Evolutionary conservation across 2,113 vertebrate species (phyloP), one percentile per base, ranked within the genome.

Genomic region (Bujurquina vittata): DNA sequence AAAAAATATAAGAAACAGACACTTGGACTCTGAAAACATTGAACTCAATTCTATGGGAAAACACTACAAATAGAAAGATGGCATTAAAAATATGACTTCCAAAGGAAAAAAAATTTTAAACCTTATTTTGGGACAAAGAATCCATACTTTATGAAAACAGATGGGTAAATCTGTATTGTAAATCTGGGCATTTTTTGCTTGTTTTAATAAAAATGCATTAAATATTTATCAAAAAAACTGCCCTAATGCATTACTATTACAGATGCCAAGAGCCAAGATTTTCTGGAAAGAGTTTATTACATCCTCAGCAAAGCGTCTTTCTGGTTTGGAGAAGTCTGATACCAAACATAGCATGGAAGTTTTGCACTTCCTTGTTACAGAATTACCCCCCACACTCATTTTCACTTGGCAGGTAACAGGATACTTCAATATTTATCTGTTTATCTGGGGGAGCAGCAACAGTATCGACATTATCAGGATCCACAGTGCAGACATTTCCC

Each of bases 391-490:
- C 46, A 33, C 18, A 35, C 15, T 78, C 18, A 57, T 14, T 75
- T 40, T 5, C 59, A 35, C n/a, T 61, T 4, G 8, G 1, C 17
- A 54, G 20, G 82, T 88, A 87, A 87, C 2, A 31, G 58, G 84
- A 90, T 74, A 84, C 86, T 46, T 20, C 12, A 31, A 14, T 61
- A 67, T 90, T 37, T 40, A 43, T 65, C 14, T 79, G 56, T 18
- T 58, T 75, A 77, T 57, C 61, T 77, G 61, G 72, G 77, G 79
- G 26, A 79, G 69, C 80, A 72, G 69, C 78, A 76, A 88, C 22
- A 87, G 77, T 80, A 72, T 74, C 86, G 77, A 63, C 83, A 77
- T 90, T 78, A 85, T 83, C 62, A 49, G 67, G 81, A 86, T 87
- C 75, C 77, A 77, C 79, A 61, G 72, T 31, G 80, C 69, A 61